A percentile compares a stretch with the other conserved stretches of the same genome.
phyloP scores from a whole-genome alignment of 2,888 invertebrate species.

The Eulithis prunata region DNA sequence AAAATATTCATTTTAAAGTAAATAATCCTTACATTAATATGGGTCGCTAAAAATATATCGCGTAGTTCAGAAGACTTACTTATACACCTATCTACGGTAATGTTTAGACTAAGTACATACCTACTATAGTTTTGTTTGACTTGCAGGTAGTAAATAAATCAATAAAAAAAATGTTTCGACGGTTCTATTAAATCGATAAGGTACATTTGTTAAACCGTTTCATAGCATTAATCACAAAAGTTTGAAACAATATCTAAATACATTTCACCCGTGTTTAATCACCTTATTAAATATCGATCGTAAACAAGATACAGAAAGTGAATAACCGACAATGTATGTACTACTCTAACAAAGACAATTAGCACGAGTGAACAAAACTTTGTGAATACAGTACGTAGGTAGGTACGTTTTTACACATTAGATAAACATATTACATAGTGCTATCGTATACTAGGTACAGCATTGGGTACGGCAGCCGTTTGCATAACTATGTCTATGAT shows the following conservation, averaged over 20 bases:
- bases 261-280: constrained; percentile 21
- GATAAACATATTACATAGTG: not conserved
- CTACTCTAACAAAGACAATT: not conserved
- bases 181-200: not conserved
- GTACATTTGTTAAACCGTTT: not conserved
- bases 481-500: too few species aligned
- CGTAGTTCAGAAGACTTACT: not conserved
- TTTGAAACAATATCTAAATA: constrained; percentile 4
- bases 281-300: constrained; percentile 17
- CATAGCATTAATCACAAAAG: not conserved
- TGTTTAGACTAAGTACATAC: not conserved
- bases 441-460: not conserved
- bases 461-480: not conserved
- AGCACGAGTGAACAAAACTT: not conserved
- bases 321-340: constrained; percentile 18
- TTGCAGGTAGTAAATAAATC: not conserved
- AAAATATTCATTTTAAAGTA: too few species aligned
- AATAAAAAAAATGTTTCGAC: not conserved
- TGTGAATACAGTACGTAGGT: not conserved
- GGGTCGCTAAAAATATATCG: not conserved
- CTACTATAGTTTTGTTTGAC: not conserved
- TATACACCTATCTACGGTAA: not conserved
- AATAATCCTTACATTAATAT: too few species aligned
- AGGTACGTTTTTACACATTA: not conserved
- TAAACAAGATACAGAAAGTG: constrained; percentile 24